phyloP scores from a whole-genome alignment of 2,113 vertebrate species.

The Paraplagusia blochii region DNA sequence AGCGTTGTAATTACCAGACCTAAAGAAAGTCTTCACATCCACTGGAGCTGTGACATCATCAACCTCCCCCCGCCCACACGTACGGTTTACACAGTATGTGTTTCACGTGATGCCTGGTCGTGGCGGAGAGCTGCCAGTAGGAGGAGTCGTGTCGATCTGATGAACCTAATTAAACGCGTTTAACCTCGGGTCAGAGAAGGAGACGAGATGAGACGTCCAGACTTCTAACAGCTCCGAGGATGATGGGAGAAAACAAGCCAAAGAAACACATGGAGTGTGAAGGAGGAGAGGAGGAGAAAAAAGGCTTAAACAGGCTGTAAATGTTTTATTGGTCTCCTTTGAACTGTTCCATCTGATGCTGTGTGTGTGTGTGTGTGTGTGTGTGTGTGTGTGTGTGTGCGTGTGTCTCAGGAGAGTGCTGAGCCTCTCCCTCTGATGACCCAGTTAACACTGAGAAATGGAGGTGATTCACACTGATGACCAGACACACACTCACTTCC shows the following conservation, averaged over 20 bases:
- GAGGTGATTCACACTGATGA: conserved; percentile 40
- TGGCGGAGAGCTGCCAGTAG: conserved; percentile 41
- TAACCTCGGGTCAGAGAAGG: conserved; percentile 64
- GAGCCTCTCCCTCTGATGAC: conserved; percentile 44
- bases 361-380: conserved; percentile 5
- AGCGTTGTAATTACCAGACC: conserved; percentile 25
- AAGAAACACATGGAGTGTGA: conserved; percentile 39
- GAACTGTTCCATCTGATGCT: conserved; percentile 44
- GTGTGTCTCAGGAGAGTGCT: conserved; percentile 23
- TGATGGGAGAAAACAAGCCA: conserved; percentile 22
- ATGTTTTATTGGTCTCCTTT: conserved; percentile 74
- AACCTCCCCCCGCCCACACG: not conserved
- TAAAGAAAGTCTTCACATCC: conserved; percentile 9
- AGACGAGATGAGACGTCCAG: conserved; percentile 28
- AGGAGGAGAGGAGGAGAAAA: conserved; percentile 1
- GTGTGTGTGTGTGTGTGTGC: conserved; percentile 2
- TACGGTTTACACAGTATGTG: not conserved
- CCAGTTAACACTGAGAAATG: conserved; percentile 52
- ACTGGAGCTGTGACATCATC: too few relatives aligned
- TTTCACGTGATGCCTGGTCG: too few relatives aligned
- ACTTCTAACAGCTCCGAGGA: conserved; percentile 13
- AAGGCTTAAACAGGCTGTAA: conserved; percentile 58
- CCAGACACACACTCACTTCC: conserved; percentile 10
- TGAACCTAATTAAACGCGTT: conserved; percentile 71
- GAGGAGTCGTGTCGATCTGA: conserved; percentile 48